Evolutionary conservation across 30 jellyfish, hydroid and myxozoan genomes (phyloP).

Genomic region (Turritopsis dohrnii): DNA sequence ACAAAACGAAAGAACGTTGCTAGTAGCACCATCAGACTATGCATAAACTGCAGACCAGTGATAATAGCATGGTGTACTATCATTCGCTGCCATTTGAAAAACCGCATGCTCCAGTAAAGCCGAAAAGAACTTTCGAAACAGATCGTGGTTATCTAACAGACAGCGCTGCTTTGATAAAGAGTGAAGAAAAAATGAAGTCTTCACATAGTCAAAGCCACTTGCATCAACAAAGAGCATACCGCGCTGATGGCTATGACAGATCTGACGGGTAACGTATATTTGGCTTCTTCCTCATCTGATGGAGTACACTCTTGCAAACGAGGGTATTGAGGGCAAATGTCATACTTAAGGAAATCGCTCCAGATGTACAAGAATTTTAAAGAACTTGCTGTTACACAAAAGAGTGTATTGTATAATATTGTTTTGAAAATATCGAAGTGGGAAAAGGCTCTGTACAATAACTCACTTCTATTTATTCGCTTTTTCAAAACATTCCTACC

Average conservation of each 20-base stretch:
- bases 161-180: background rate
- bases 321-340: too few relatives aligned
- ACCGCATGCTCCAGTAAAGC: background rate
- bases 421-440: too few relatives aligned
- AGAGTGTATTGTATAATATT: too few relatives aligned
- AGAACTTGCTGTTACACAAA: too few relatives aligned
- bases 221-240: background rate
- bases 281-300: background rate
- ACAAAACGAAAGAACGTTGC: background rate
- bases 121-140: background rate
- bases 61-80: background rate
- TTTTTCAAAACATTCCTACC: too few relatives aligned
- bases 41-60: background rate
- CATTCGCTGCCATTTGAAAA: background rate
- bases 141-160: conserved; percentile 7
- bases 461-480: too few relatives aligned
- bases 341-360: too few relatives aligned
- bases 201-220: background rate
- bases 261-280: background rate
- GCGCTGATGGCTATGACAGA: background rate
- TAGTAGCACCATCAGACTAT: background rate
- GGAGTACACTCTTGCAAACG: too few relatives aligned
- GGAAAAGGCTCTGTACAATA: too few relatives aligned
- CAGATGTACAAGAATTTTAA: too few relatives aligned
- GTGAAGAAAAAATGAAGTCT: background rate